Percentiles rank a stretch among this genome's conserved stretches.
Conservation (phyloP, 1,140 invertebrate genomes). For the Leptinotarsa lineolata region DNA sequence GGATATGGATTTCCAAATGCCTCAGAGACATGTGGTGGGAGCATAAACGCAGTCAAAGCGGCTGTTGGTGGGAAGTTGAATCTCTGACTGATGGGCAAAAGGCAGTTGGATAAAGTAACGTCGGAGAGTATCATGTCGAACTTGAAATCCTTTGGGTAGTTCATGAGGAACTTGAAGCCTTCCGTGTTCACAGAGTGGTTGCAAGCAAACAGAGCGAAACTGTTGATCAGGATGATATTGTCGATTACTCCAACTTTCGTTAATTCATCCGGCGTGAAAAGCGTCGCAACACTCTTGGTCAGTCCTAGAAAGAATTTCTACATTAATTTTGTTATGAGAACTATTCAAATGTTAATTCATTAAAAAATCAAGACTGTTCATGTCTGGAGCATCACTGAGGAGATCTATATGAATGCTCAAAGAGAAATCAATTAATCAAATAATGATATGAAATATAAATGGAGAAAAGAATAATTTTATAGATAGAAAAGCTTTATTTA, state of each 20-base stretch:
- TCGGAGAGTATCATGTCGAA: slow-evolving; percentile 23
- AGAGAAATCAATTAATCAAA: too few species aligned
- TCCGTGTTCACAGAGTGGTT: neutral
- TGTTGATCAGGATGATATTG: neutral
- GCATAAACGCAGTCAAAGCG: slow-evolving; percentile 11
- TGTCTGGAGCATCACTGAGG: too few species aligned
- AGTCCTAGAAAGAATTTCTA: too few species aligned
- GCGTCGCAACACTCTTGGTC: too few species aligned
- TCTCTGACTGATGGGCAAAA: neutral
- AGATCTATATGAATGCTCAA: too few species aligned
- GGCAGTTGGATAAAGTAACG: neutral
- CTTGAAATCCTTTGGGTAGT: slow-evolving; percentile 18
- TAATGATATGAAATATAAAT: too few species aligned
- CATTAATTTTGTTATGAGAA: too few species aligned
- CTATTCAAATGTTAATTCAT: too few species aligned
- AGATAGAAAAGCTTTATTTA: too few species aligned
- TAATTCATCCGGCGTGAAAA: neutral
- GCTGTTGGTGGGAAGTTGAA: slow-evolving; percentile 14
- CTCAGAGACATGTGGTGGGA: slow-evolving; percentile 13
- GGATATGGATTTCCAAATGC: slow-evolving; percentile 49
- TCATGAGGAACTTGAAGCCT: neutral
- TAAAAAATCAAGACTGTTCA: too few species aligned
- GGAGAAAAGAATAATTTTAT: too few species aligned
- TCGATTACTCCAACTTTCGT: neutral
- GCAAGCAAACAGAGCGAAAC: neutral